Percentiles rank a stretch among this genome's conserved stretches.
These are phyloP conservation scores for Allolobophora icterica DNA, from an alignment of 2,888 invertebrate genomes.

Conservation along the genomic window DNA sequence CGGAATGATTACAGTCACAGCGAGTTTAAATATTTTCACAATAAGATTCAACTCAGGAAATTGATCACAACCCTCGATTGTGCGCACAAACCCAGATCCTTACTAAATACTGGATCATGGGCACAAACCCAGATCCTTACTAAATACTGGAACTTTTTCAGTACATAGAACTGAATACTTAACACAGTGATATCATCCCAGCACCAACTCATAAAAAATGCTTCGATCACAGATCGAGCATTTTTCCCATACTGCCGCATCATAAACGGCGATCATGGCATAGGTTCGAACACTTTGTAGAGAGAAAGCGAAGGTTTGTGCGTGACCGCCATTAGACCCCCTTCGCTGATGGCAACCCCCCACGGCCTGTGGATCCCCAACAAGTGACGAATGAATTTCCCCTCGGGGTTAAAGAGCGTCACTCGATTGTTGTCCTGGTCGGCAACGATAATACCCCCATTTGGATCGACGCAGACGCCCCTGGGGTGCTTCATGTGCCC, in stretches of 20 bases:
- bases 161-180: not conserved
- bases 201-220: not conserved
- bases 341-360: slow-evolving; percentile 46
- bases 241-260: not conserved
- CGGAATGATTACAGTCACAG: not conserved
- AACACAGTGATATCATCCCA: not conserved
- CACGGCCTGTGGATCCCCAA: slow-evolving; percentile 47
- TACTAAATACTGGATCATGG: not conserved
- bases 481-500: slow-evolving; percentile 68
- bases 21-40: not conserved
- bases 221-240: not conserved
- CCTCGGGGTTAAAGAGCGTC: slow-evolving; percentile 52
- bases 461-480: slow-evolving; percentile 66
- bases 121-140: not conserved
- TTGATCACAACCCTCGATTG: too few relatives aligned
- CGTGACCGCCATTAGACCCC: slow-evolving; percentile 46
- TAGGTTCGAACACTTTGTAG: slow-evolving; percentile 46
- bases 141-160: not conserved
- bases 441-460: slow-evolving; percentile 67
- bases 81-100: not conserved
- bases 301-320: slow-evolving; percentile 46
- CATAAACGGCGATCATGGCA: slow-evolving; percentile 26
- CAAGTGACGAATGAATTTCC: slow-evolving; percentile 54
- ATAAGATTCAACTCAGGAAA: not conserved
- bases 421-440: slow-evolving; percentile 67